Evolutionary conservation across 92 coral and sea anemone genomes (phyloP).

Genomic region (Epizoanthus ramosus): DNA sequence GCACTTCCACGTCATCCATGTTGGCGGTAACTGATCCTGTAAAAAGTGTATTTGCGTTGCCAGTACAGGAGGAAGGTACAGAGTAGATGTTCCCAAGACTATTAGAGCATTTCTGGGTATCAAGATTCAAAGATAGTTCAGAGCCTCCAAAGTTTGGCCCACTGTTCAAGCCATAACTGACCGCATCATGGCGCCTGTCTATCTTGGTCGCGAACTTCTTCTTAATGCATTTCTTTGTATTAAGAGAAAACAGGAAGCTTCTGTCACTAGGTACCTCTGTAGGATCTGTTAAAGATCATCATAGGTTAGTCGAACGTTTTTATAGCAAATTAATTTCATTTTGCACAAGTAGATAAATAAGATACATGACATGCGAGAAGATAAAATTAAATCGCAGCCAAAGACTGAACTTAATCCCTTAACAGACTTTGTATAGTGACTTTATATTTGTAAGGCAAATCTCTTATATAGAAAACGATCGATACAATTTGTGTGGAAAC

Average conservation of each 20-base stretch:
- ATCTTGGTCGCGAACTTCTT: background rate
- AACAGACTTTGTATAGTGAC: no score
- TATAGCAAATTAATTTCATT: no score
- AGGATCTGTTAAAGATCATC: background rate
- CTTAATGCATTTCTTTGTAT: background rate
- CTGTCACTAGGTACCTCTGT: constrained; percentile 1
- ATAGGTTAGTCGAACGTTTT: background rate
- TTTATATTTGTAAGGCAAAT: no score
- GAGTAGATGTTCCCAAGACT: background rate
- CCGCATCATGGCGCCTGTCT: background rate
- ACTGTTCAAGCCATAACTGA: background rate
- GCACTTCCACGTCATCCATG: background rate
- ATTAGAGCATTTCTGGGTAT: background rate
- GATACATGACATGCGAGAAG: no score
- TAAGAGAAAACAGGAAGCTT: background rate
- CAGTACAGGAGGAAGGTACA: background rate
- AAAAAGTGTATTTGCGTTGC: background rate
- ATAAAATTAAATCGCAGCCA: no score
- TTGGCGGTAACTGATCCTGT: background rate
- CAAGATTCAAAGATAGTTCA: background rate
- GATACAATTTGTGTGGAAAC: no score
- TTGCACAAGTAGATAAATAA: no score
- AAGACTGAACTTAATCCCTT: no score
- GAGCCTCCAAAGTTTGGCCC: background rate
- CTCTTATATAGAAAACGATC: no score